Conservation (phyloP, 2,797 vertebrate genomes). For the Siniperca scherzeri region DNA sequence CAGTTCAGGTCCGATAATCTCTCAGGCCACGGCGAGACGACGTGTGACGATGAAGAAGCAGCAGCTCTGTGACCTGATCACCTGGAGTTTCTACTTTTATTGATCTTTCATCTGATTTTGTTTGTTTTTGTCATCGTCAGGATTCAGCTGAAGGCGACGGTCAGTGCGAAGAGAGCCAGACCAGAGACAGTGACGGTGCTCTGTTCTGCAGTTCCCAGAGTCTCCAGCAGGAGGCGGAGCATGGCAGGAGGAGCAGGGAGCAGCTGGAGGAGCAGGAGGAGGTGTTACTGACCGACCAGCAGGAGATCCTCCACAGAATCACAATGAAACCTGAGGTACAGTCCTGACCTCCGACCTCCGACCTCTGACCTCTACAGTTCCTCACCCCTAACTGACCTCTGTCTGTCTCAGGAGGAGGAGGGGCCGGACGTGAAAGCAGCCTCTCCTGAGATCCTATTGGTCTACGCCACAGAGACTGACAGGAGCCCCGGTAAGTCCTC, state of each 20-base stretch:
- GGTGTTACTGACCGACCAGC: conserved; percentile 89
- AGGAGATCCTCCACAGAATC: conserved; percentile 89
- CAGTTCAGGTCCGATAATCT: too few species aligned
- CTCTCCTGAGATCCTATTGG: conserved; percentile 90
- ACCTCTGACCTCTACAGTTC: neutral
- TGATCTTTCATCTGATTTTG: neutral
- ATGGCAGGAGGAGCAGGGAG: neutral
- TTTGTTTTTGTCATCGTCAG: conserved; percentile 14
- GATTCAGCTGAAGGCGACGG: conserved; percentile 18
- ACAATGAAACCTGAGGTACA: conserved; percentile 92
- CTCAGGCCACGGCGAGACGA: too few species aligned
- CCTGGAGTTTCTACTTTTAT: neutral
- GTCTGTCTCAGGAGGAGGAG: conserved; percentile 67
- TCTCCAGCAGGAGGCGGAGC: conserved; percentile 20
- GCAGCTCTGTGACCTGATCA: too few species aligned
- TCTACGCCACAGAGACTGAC: conserved; percentile 88
- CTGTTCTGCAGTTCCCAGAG: conserved; percentile 37
- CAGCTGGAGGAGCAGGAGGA: conserved; percentile 86
- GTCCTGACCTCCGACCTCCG: neutral
- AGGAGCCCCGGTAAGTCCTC: conserved; percentile 82
- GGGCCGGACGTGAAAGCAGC: conserved; percentile 81
- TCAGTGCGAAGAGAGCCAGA: too few species aligned
- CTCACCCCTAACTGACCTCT: neutral
- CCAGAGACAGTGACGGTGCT: neutral
- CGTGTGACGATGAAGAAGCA: too few species aligned